Conservation (phyloP, 2,113 vertebrate species). For the Brachionichthys hirsutus region DNA sequence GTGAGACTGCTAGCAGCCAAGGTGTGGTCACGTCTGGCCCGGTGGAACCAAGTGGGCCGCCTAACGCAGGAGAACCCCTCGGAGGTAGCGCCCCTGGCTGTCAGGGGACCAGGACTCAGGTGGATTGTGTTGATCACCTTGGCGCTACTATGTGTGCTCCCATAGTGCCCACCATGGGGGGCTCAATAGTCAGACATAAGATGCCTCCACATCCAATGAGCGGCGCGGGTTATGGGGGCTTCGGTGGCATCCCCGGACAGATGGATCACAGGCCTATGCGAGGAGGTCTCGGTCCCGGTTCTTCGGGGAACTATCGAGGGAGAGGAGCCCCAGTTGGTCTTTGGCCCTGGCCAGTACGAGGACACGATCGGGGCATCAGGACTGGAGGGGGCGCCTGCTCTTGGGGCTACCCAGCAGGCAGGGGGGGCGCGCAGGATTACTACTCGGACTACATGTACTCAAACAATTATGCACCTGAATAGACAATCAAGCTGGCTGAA, state of each 20-base stretch:
- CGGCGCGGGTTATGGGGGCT: constrained; percentile 56
- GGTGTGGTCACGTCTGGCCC: constrained; percentile 26
- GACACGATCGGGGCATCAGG: constrained; percentile 64
- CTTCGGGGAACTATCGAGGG: constrained; percentile 67
- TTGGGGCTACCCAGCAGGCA: constrained; percentile 72
- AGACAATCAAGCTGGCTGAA: constrained; percentile 77
- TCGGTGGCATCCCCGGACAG: constrained; percentile 60
- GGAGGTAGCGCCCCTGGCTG: constrained; percentile 48
- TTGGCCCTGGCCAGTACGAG: constrained; percentile 71
- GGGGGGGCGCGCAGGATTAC: constrained; percentile 68
- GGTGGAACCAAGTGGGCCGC: constrained; percentile 36
- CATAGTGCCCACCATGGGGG: constrained; percentile 55
- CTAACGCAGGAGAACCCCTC: constrained; percentile 36
- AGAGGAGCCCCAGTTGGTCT: constrained; percentile 65
- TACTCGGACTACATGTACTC: constrained; percentile 77
- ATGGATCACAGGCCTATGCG: constrained; percentile 64
- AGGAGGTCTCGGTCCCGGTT: constrained; percentile 55
- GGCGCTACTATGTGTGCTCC: constrained; percentile 45
- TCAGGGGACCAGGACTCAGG: constrained; percentile 70
- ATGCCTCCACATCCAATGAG: constrained; percentile 52
- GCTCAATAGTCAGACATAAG: constrained; percentile 60
- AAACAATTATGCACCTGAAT: constrained; percentile 71
- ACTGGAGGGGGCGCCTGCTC: constrained; percentile 61
- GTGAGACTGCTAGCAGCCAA: constrained; percentile 48
- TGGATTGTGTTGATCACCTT: constrained; percentile 62